A percentile compares a stretch with the other conserved stretches of the same genome.
Evolutionary conservation across 2,797 vertebrate species (phyloP).

Genomic region (Chanos chanos): DNA sequence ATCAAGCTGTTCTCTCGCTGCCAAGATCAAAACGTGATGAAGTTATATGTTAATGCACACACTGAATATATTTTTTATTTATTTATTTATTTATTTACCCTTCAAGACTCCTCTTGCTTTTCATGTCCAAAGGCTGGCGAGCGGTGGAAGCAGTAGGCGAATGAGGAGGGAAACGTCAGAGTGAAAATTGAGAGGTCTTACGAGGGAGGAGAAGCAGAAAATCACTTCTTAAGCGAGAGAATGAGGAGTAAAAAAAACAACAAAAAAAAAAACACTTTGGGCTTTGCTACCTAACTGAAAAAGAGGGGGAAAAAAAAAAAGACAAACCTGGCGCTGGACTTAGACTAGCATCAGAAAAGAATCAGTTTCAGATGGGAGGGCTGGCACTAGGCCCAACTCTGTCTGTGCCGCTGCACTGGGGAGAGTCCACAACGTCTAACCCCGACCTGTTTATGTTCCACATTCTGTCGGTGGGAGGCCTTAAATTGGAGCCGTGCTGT

Average conservation of each 20-base stretch:
- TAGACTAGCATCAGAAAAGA: constrained; percentile 63
- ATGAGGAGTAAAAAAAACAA: constrained; percentile 2
- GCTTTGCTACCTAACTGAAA: constrained; percentile 27
- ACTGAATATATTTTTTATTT: constrained; percentile 54
- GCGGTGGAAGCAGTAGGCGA: constrained; percentile 69
- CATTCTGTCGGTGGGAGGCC: constrained; percentile 58
- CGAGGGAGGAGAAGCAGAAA: constrained; percentile 33
- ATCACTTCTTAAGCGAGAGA: constrained; percentile 27
- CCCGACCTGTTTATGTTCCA: constrained; percentile 64
- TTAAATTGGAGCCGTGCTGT: constrained; percentile 74
- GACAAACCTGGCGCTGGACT: constrained; percentile 52
- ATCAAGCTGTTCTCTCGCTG: background rate
- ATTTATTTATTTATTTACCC: constrained; percentile 64
- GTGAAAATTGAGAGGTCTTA: constrained; percentile 15
- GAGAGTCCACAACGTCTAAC: constrained; percentile 50
- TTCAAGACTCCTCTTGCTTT: constrained; percentile 66
- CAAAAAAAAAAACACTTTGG: constrained; percentile 3
- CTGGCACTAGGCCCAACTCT: constrained; percentile 42
- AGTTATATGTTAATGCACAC: constrained; percentile 19
- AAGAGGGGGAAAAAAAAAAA: constrained; percentile 8
- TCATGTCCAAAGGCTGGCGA: no score
- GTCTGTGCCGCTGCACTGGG: constrained; percentile 27
- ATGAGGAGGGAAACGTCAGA: constrained; percentile 39
- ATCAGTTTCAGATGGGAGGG: constrained; percentile 68
- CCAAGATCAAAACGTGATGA: constrained; percentile 27